These are phyloP conservation scores for Leptarthrus brevirostris DNA, from an alignment of 2,888 invertebrate genomes.

Conservation along the genomic window DNA sequence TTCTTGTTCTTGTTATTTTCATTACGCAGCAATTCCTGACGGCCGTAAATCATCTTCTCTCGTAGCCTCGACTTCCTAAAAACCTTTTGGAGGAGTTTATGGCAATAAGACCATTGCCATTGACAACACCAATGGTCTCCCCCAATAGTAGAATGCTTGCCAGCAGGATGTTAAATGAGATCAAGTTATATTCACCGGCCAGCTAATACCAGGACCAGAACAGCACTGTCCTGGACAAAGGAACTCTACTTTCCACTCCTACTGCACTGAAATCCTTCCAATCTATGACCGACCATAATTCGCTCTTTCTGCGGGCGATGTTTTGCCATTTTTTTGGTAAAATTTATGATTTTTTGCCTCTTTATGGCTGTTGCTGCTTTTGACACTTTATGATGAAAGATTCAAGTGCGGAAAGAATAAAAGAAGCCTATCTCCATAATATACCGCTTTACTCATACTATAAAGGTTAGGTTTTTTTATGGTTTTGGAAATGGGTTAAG, in stretches of 20 bases:
- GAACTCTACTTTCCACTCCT: too few relatives aligned
- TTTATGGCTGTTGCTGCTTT: conserved; percentile 19
- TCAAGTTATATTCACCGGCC: conserved; percentile 25
- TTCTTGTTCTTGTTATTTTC: conserved; percentile 13
- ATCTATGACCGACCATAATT: conserved; percentile 20
- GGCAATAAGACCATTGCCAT: background rate
- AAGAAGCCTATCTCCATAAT: background rate
- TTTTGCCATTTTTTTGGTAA: conserved; percentile 15
- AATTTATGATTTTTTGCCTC: conserved; percentile 22
- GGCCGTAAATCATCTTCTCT: conserved; percentile 28
- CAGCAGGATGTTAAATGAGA: too few relatives aligned
- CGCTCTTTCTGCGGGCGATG: conserved; percentile 27
- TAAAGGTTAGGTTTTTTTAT: too few relatives aligned
- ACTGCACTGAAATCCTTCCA: background rate
- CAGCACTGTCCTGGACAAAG: background rate
- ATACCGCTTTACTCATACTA: too few relatives aligned
- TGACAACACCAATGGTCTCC: background rate
- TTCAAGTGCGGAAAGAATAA: background rate
- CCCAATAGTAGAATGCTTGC: background rate
- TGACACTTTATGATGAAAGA: conserved; percentile 34
- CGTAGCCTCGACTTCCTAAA: background rate
- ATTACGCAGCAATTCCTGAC: conserved; percentile 21
- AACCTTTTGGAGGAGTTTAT: background rate
- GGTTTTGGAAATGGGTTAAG: too few relatives aligned
- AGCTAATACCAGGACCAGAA: too few relatives aligned